Evolutionary conservation across 92 coral and sea anemone species (phyloP), one percentile per base, ranked within the genome.

Genomic region (Epizoanthus rinbou): DNA sequence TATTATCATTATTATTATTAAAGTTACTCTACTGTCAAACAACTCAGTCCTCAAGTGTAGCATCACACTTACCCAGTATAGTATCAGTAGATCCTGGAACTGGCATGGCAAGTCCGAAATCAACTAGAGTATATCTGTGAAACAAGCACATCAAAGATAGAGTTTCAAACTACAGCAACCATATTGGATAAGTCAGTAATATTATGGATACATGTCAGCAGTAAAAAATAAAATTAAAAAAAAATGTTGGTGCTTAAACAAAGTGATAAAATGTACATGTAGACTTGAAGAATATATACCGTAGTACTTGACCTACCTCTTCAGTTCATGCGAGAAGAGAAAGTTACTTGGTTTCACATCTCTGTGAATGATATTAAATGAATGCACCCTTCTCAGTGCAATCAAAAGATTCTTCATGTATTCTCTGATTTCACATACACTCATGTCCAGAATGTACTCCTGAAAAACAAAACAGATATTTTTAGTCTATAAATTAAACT

Each of bases 31-130:
- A 28, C 31, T 28, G 31, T 28, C 31, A 28, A 28, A 28, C 31
- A 28, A 28, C 31, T 28, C 2, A 2, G 31, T 2, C 31, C 43
- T 37, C 2, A 4, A 3, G 0, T 37, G 3, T 37, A 37, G 43
- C 43, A 63, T 25, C 60, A 19, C 45, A 89, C 95, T 74, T 69
- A 93, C 98, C 93, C 59, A 93, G 85, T 53, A 93, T 81, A 39
- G 95, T 84, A 69, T 73, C 80, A 0, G 84, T 86, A 24, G 93
- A 84, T 23, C 94, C 98, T 22, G 99, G 99, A 9, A 91, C 98
- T 76, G 90, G 94, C 99, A 97, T 97, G 10, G 99, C 99, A 58
- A 97, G 85, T 21, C 99, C 99, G 88, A 97, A 97, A 85, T 97
- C 99, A 16, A 97, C 99, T 45, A 97, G 90, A 52, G 91, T 84